Evolutionary conservation across 1,140 invertebrate genomes (phyloP).

Genomic region (Alviniconcha marisindica): DNA sequence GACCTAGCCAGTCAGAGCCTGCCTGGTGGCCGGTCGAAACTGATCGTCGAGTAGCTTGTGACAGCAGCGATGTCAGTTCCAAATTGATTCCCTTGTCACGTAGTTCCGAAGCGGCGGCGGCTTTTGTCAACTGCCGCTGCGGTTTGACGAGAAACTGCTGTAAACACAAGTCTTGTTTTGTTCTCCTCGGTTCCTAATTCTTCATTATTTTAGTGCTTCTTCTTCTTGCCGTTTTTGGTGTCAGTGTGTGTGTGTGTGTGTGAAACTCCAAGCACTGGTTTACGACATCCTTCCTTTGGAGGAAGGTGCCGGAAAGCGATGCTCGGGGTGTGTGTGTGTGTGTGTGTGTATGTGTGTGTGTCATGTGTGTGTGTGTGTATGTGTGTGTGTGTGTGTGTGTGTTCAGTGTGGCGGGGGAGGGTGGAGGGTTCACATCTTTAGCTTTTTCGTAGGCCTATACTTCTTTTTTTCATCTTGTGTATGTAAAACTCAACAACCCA

Average conservation of each 20-base stretch:
- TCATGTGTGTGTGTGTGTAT: no score
- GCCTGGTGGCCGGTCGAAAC: no score
- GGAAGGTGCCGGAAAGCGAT: no score
- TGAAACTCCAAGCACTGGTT: no score
- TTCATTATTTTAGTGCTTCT: not conserved
- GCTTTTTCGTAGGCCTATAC: not conserved
- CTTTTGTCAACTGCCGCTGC: not conserved
- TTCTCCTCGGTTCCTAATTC: not conserved
- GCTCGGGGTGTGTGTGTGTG: no score
- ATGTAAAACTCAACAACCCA: not conserved
- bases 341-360: no score
- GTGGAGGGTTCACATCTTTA: not conserved
- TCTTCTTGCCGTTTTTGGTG: not conserved
- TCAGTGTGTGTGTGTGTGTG: no score
- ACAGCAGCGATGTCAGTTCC: no score
- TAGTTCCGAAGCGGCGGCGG: not conserved
- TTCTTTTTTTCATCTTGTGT: not conserved
- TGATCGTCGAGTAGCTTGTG: no score
- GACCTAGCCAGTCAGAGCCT: no score
- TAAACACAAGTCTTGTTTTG: not conserved
- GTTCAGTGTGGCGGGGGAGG: not conserved
- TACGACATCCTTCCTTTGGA: no score
- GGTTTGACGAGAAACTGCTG: not conserved
- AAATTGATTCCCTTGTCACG: no score
- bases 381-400: conserved; percentile 3